Evolutionary conservation across 1,140 invertebrate genomes (phyloP).

Genomic region (Neuroterus valhalla): DNA sequence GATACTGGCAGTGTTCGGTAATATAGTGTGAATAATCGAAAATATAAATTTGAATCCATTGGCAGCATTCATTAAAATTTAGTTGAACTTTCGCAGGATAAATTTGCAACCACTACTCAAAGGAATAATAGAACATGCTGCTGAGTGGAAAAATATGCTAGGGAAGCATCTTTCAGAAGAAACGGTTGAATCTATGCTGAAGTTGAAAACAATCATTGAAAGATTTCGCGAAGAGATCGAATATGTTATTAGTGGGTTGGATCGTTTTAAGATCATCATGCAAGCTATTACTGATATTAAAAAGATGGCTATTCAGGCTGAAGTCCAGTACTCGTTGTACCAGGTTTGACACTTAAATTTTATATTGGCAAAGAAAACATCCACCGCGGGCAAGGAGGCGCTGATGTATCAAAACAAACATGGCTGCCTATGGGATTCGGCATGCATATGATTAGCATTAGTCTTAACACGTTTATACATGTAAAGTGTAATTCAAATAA

Average conservation of each 20-base stretch:
- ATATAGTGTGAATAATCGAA: neutral
- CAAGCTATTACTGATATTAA: conserved; percentile 86
- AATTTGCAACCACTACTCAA: conserved; percentile 80
- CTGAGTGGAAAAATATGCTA: conserved; percentile 82
- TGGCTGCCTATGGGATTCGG: no score
- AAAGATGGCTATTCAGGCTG: conserved; percentile 83
- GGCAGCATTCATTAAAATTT: conserved; percentile 30
- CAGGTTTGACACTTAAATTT: conserved; percentile 65
- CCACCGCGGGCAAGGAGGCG: no score
- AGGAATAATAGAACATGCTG: conserved; percentile 80
- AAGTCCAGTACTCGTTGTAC: conserved; percentile 82
- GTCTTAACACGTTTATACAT: no score
- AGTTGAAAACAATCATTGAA: conserved; percentile 78
- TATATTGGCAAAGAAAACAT: no score
- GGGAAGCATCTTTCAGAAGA: conserved; percentile 78
- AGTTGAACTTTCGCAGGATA: conserved; percentile 69
- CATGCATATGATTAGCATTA: no score
- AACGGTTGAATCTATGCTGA: conserved; percentile 79
- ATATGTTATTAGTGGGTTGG: conserved; percentile 83
- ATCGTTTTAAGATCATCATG: conserved; percentile 90
- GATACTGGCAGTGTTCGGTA: conserved; percentile 80
- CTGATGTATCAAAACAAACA: no score
- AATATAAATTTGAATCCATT: neutral
- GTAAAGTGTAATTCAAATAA: no score
- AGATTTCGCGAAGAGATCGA: conserved; percentile 79